Conservation (phyloP, 2,113 vertebrate genomes). For the Ictidomys tridecemlineatus region DNA sequence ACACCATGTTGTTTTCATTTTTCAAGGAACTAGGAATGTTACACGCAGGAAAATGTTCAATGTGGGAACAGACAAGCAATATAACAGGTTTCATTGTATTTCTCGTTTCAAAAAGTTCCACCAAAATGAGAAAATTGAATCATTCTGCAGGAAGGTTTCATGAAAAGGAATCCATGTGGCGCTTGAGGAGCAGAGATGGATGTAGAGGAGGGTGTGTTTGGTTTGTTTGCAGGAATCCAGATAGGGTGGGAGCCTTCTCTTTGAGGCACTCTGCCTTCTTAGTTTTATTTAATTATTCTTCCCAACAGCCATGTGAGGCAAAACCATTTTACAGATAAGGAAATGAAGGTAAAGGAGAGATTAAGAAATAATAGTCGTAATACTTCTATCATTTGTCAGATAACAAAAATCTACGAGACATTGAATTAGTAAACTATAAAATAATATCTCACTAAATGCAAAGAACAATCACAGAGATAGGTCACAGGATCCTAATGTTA, state of each 20-base stretch:
- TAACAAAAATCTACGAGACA: not conserved
- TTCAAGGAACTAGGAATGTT: conserved; percentile 54
- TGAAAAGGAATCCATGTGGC: not conserved
- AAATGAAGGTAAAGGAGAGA: conserved; percentile 21
- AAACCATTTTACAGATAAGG: conserved; percentile 7
- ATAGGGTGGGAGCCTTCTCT: not conserved
- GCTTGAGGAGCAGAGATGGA: not conserved
- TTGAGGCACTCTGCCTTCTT: conserved; percentile 36
- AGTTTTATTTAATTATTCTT: conserved; percentile 46
- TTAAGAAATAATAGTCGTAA: not conserved
- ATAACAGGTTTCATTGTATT: conserved; percentile 63
- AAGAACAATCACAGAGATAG: not conserved
- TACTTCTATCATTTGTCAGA: not conserved
- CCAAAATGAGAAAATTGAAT: conserved; percentile 62
- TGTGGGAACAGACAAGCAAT: conserved; percentile 34
- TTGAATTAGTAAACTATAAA: not conserved
- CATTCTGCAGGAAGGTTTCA: not conserved
- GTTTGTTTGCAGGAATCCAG: not conserved
- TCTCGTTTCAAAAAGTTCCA: conserved; percentile 51
- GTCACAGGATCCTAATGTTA: not conserved
- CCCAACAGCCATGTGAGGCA: not conserved
- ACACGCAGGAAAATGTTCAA: conserved; percentile 58
- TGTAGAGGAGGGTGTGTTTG: not conserved
- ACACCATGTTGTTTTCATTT: conserved; percentile 70
- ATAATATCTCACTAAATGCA: not conserved